phyloP scores from a whole-genome alignment of 2,797 vertebrate genomes.

The Ciconia nigra region DNA sequence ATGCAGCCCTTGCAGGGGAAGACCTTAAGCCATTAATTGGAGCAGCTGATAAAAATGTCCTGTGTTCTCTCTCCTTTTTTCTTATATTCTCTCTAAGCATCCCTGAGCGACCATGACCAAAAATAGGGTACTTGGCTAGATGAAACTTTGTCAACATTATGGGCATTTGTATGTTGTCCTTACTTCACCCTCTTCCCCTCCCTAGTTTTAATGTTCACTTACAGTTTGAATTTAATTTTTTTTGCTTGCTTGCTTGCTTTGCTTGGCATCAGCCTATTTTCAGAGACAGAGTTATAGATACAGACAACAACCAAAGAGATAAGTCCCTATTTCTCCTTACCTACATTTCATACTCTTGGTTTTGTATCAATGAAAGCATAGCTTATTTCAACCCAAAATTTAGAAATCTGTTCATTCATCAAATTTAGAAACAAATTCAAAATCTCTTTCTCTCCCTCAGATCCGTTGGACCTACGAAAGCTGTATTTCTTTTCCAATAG shows the following conservation, averaged over 20 bases:
- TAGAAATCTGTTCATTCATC: neutral
- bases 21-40: neutral
- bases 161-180: neutral
- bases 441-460: neutral
- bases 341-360: neutral
- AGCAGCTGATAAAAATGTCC: neutral
- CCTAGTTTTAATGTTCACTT: neutral
- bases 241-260: neutral
- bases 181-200: neutral
- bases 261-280: neutral
- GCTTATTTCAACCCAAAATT: neutral
- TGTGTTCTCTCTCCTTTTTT: neutral
- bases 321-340: neutral
- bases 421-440: neutral
- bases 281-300: neutral
- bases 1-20: neutral
- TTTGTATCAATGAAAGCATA: neutral
- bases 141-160: neutral
- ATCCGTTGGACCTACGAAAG: neutral
- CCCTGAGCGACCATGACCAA: neutral
- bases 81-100: neutral
- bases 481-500: neutral
- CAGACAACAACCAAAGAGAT: neutral
- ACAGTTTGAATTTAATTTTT: neutral
- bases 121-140: neutral